phyloP scores from a whole-genome alignment of 2,888 invertebrate genomes.

The Dyspetes luteomarginatus region DNA sequence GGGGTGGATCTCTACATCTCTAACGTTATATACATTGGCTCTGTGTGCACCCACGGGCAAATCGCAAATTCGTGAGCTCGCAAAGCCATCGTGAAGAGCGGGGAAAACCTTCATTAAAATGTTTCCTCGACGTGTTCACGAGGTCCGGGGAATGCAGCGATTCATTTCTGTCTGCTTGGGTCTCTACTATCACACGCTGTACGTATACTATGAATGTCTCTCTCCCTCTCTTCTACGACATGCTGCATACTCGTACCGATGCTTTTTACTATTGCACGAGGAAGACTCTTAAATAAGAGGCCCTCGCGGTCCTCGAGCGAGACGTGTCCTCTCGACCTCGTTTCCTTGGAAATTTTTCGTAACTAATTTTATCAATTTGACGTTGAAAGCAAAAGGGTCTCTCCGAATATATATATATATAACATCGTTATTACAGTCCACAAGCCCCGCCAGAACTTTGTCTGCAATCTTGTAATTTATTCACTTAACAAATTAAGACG shows the following conservation, averaged over 20 bases:
- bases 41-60: not conserved
- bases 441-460: not conserved
- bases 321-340: slow-evolving; percentile 41
- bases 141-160: slow-evolving; percentile 44
- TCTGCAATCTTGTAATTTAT: not conserved
- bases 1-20: slow-evolving; percentile 25
- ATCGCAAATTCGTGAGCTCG: slow-evolving; percentile 27
- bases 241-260: too few relatives aligned
- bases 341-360: slow-evolving; percentile 43
- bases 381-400: not conserved
- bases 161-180: slow-evolving; percentile 48
- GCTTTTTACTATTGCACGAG: slow-evolving; percentile 3
- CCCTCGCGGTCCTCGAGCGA: slow-evolving; percentile 21
- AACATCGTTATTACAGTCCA: not conserved
- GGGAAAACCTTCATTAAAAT: slow-evolving; percentile 51
- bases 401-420: not conserved
- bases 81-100: not conserved
- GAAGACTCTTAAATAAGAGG: slow-evolving; percentile 37
- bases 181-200: not conserved
- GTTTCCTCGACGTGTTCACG: slow-evolving; percentile 46
- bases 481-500: not conserved
- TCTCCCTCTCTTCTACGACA: not conserved
- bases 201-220: not conserved
- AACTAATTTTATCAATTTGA: slow-evolving; percentile 44
- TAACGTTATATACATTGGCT: slow-evolving; percentile 8